Conservation (phyloP, 2,113 vertebrate genomes). For the Bagarius yarrelli region DNA sequence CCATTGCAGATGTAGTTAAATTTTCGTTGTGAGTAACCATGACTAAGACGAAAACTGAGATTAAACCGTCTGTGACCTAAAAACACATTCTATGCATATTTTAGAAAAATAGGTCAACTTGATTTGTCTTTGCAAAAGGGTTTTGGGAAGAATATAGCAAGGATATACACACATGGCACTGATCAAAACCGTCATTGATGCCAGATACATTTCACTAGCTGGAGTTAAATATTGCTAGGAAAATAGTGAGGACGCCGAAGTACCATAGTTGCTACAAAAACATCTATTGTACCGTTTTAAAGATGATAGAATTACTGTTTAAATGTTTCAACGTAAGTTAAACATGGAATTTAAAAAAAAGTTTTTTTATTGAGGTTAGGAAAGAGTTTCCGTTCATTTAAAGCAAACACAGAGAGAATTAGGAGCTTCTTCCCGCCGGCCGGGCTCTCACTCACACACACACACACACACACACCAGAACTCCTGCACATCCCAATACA, state of each 20-base stretch:
- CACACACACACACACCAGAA: too few species aligned
- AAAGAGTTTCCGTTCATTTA: too few species aligned
- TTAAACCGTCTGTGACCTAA: neutral
- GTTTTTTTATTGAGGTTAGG: too few species aligned
- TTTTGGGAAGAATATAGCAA: neutral
- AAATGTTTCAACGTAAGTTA: too few species aligned
- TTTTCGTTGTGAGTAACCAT: neutral
- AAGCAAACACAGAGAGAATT: too few species aligned
- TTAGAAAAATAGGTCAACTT: neutral
- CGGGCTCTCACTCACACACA: too few species aligned
- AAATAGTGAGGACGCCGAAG: neutral
- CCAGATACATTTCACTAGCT: slow-evolving; percentile 37
- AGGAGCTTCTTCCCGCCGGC: too few species aligned
- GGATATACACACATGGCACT: slow-evolving; percentile 30
- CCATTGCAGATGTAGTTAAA: neutral
- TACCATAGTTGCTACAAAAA: neutral
- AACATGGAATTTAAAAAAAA: too few species aligned
- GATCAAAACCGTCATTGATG: slow-evolving; percentile 44
- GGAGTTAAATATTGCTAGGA: neutral
- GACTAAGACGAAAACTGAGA: neutral
- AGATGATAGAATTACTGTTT: too few species aligned
- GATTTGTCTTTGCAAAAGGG: neutral
- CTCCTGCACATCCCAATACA: too few species aligned
- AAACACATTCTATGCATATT: neutral
- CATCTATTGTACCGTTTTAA: neutral